phyloP scores from a whole-genome alignment of 2,888 invertebrate genomes.

The Harpalus rubripes region DNA sequence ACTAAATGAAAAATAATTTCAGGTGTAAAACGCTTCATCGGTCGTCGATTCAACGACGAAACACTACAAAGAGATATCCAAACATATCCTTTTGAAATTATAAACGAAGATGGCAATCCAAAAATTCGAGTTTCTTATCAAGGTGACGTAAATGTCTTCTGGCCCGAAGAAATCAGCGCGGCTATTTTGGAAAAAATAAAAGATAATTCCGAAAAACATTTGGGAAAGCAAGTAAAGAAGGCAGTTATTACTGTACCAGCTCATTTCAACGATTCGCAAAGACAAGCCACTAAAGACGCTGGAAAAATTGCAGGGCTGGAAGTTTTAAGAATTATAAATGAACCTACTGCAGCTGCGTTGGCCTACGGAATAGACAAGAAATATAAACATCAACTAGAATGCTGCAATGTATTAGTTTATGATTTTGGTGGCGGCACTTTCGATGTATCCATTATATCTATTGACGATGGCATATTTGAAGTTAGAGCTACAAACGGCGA shows the following conservation, averaged over 20 bases:
- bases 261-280: constrained; percentile 91
- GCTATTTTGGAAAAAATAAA: constrained; percentile 94
- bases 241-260: constrained; percentile 92
- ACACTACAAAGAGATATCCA: constrained; percentile 92
- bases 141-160: constrained; percentile 88
- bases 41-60: constrained; percentile 88
- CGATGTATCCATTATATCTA: constrained; percentile 93
- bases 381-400: constrained; percentile 81
- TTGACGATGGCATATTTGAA: constrained; percentile 93
- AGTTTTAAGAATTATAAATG: constrained; percentile 90
- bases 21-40: constrained; percentile 94
- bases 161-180: constrained; percentile 90
- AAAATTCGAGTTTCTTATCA: constrained; percentile 88
- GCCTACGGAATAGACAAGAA: constrained; percentile 91
- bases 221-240: constrained; percentile 87
- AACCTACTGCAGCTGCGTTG: constrained; percentile 91
- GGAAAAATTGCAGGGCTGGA: constrained; percentile 92
- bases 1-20: constrained; percentile 73
- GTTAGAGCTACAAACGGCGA: constrained; percentile 93
- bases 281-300: constrained; percentile 92
- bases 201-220: constrained; percentile 89
- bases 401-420: constrained; percentile 85
- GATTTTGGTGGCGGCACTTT: constrained; percentile 91
- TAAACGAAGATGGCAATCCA: constrained; percentile 85
- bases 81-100: constrained; percentile 92